These are phyloP conservation scores for Pomacea maculata DNA, from an alignment of 1,140 invertebrate genomes.

Conservation along the genomic window DNA sequence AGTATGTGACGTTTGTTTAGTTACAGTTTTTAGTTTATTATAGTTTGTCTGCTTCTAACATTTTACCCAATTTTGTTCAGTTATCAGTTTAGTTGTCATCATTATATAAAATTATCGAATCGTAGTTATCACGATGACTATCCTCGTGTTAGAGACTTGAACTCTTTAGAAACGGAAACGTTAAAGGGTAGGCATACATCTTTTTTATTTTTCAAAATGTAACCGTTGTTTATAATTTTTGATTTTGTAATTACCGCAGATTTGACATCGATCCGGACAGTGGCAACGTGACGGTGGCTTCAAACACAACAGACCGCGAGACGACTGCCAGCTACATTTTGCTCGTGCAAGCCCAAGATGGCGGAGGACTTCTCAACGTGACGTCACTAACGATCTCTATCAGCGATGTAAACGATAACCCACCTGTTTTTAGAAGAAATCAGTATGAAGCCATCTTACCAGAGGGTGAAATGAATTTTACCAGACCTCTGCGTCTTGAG, in stretches of 20 bases:
- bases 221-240: not conserved
- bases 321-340: constrained; percentile 6
- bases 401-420: constrained; percentile 42
- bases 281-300: not conserved
- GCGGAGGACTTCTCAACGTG: constrained; percentile 1
- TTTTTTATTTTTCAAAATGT: no score
- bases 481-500: not conserved
- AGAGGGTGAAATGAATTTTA: constrained; percentile 14
- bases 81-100: no score
- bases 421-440: constrained; percentile 31
- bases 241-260: not conserved
- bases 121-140: no score
- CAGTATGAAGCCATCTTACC: constrained; percentile 17
- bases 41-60: no score
- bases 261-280: not conserved
- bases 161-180: no score
- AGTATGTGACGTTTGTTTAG: no score
- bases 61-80: no score
- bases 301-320: constrained; percentile 21
- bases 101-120: no score
- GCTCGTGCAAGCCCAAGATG: constrained; percentile 22
- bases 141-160: no score
- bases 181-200: no score
- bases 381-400: constrained; percentile 21
- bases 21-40: no score